Percentiles rank a stretch among this genome's conserved stretches.
phyloP scores from a whole-genome alignment of 2,113 vertebrate species.

The Percina caprodes region DNA sequence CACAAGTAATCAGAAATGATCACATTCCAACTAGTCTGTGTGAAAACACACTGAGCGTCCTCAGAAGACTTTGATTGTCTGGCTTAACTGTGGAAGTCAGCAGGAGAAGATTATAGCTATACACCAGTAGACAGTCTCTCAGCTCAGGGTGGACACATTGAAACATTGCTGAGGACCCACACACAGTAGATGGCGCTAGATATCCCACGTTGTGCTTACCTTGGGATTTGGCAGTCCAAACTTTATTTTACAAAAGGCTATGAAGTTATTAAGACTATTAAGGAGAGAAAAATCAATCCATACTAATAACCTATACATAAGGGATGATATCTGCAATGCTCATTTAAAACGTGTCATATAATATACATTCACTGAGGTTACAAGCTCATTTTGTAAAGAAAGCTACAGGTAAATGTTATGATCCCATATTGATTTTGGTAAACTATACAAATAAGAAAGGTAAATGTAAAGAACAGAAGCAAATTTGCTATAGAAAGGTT shows the following conservation, averaged over 20 bases:
- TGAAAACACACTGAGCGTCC: background rate
- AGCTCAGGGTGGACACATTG: background rate
- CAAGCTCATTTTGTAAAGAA: background rate
- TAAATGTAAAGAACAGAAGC: background rate
- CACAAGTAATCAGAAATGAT: constrained; percentile 38
- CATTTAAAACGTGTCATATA: background rate
- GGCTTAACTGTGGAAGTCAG: constrained; percentile 2
- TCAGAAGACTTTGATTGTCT: background rate
- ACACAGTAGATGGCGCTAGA: constrained; percentile 74
- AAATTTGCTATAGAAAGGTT: too few species aligned
- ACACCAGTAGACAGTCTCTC: background rate
- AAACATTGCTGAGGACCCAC: background rate
- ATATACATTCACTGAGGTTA: background rate
- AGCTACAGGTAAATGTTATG: background rate
- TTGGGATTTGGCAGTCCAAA: background rate
- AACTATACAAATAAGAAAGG: background rate
- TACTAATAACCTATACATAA: background rate
- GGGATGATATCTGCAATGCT: background rate
- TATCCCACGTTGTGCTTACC: background rate
- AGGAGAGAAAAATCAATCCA: background rate
- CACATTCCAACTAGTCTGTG: constrained; percentile 25
- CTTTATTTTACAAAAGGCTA: background rate
- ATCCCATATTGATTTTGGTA: background rate
- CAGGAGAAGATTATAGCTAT: constrained; percentile 7
- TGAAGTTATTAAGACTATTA: background rate